Conservation (phyloP, 2,797 vertebrate genomes). For the Schizothorax lantsangensis region DNA sequence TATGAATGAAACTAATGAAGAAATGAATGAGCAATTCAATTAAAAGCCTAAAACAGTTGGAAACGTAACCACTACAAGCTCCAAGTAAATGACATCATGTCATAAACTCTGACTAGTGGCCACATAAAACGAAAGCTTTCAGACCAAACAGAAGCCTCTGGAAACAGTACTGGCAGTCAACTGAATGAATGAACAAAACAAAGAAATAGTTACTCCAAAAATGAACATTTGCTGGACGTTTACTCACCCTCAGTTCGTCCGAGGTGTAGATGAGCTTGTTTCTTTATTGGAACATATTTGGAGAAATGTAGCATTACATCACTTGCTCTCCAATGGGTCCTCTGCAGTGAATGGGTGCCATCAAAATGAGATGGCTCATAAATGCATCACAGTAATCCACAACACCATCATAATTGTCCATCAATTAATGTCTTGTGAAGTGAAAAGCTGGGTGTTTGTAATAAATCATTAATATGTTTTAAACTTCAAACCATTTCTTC, state of each 20-base stretch:
- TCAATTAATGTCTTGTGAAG: not conserved
- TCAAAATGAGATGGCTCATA: not conserved
- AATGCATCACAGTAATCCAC: not conserved
- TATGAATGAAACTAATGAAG: not conserved
- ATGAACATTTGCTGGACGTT: not conserved
- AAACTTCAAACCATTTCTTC: not conserved
- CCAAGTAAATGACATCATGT: constrained; percentile 1
- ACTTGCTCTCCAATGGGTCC: not conserved
- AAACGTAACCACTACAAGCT: not conserved
- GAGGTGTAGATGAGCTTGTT: not conserved
- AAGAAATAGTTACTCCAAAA: not conserved
- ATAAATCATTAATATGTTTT: not conserved
- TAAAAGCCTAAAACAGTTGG: not conserved
- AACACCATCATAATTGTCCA: not conserved
- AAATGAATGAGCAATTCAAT: not conserved
- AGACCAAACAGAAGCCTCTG: constrained; percentile 12
- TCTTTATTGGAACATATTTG: not conserved
- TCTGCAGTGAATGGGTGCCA: not conserved
- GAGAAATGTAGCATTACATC: not conserved
- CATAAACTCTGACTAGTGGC: not conserved
- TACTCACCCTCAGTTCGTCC: not conserved
- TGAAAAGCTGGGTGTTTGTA: not conserved
- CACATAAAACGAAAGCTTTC: constrained; percentile 9
- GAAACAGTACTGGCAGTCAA: not conserved
- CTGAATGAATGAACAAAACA: not conserved